These are phyloP conservation scores for Trichosurus vulpecula DNA, from an alignment of 2,797 vertebrate species.

Conservation along the genomic window DNA sequence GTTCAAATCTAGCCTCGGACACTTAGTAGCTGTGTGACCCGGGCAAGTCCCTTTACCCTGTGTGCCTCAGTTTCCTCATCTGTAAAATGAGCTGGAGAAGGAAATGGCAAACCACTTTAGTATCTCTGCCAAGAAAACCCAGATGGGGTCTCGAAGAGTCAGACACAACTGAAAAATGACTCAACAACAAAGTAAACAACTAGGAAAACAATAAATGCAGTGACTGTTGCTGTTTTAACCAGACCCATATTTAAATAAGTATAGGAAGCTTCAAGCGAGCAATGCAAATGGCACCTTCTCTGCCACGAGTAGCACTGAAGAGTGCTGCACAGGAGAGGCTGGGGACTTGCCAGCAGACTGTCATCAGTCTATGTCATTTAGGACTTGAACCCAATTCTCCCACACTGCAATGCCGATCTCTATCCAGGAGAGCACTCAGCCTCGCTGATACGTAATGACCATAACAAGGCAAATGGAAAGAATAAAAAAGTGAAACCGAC, in stretches of 20 bases:
- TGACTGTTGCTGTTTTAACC: background rate
- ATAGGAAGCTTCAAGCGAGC: background rate
- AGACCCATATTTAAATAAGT: background rate
- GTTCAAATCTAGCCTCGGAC: too few species aligned
- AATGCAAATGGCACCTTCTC: background rate
- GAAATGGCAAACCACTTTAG: too few species aligned
- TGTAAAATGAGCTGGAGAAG: too few species aligned
- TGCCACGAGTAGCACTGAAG: background rate
- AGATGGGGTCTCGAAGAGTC: too few species aligned
- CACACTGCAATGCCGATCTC: background rate
- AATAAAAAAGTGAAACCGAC: background rate
- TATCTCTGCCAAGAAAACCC: too few species aligned
- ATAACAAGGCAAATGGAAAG: background rate
- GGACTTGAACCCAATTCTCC: background rate
- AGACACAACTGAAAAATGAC: too few species aligned
- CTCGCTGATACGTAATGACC: background rate
- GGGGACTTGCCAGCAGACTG: background rate
- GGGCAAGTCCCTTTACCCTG: too few species aligned
- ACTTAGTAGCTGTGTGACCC: too few species aligned
- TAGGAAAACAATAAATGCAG: background rate
- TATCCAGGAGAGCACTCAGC: background rate
- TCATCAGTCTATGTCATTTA: background rate
- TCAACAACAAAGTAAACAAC: too few species aligned
- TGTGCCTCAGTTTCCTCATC: too few species aligned
- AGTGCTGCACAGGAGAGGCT: background rate